These are phyloP conservation scores for Anthopleura sola DNA, from an alignment of 64 coral and sea anemone species.

Conservation along the genomic window DNA sequence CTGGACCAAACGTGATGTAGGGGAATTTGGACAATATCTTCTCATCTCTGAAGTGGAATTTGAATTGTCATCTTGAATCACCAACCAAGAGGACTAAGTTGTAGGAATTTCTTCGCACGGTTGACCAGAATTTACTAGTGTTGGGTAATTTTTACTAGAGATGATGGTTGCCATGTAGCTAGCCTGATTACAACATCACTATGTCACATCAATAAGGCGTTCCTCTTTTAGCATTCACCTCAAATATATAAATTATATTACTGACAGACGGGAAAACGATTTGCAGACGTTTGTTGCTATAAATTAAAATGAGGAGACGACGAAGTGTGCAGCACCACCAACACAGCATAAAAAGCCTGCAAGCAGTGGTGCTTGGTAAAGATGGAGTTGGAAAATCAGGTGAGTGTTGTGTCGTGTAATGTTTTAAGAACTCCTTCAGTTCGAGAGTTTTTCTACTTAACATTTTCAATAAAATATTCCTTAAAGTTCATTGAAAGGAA, in stretches of 20 bases:
- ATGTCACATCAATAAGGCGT: background rate
- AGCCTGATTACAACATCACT: background rate
- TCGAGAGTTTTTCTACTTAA: background rate
- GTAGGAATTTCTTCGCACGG: background rate
- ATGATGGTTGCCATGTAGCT: background rate
- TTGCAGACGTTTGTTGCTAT: background rate
- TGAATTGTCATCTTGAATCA: background rate
- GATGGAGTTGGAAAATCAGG: slow-evolving; percentile 86
- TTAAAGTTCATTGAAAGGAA: background rate
- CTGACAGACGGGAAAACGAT: background rate
- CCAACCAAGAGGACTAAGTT: background rate
- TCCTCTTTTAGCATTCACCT: background rate
- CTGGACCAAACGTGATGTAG: background rate
- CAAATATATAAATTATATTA: background rate
- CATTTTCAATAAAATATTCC: background rate
- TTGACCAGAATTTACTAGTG: background rate
- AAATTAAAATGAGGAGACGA: slow-evolving; percentile 30
- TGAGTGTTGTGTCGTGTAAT: slow-evolving; percentile 5
- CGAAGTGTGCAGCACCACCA: slow-evolving; percentile 23
- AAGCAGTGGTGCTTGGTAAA: slow-evolving; percentile 58
- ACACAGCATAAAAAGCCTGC: slow-evolving; percentile 47
- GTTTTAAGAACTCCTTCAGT: background rate
- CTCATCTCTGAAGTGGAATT: background rate
- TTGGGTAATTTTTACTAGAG: background rate
- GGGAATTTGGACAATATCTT: background rate